Evolutionary conservation across 2,888 invertebrate species (phyloP).

Genomic region (Lasioglossum zephyrum): DNA sequence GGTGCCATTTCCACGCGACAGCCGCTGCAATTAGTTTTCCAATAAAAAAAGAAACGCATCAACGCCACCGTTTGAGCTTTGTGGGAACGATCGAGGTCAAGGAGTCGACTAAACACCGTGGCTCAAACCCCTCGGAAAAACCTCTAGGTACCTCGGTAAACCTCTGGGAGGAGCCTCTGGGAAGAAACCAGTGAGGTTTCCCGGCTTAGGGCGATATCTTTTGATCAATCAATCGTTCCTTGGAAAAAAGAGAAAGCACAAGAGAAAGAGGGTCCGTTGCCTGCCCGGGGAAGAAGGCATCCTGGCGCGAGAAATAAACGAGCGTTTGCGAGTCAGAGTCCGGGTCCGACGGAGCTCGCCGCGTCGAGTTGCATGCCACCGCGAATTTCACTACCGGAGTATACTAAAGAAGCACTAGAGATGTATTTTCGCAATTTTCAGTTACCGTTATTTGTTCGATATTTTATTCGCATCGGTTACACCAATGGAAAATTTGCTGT

Average conservation of each 20-base stretch:
- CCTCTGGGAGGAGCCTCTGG: neutral
- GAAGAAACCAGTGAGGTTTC: neutral
- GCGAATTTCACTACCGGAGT: no score
- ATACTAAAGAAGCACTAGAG: no score
- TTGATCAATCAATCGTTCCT: conserved; percentile 15
- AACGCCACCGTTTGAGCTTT: neutral
- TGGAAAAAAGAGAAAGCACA: neutral
- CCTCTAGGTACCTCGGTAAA: neutral
- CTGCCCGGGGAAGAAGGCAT: neutral
- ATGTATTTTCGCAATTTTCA: no score
- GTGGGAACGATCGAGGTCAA: neutral
- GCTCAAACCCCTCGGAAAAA: neutral
- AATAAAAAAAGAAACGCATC: neutral
- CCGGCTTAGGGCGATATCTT: neutral
- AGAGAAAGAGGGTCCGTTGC: neutral
- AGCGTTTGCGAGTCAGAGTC: neutral
- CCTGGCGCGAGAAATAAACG: conserved; percentile 54
- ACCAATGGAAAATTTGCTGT: no score
- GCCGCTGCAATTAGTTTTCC: neutral
- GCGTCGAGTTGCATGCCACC: no score
- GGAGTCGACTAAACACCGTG: neutral
- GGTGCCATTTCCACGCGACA: conserved; percentile 3
- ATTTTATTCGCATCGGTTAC: no score
- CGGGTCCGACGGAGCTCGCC: neutral
- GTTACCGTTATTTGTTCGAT: no score